Percentiles rank a stretch among this genome's conserved stretches.
These are phyloP conservation scores for Spodoptera littoralis DNA, from an alignment of 2,888 invertebrate genomes.

Conservation along the genomic window DNA sequence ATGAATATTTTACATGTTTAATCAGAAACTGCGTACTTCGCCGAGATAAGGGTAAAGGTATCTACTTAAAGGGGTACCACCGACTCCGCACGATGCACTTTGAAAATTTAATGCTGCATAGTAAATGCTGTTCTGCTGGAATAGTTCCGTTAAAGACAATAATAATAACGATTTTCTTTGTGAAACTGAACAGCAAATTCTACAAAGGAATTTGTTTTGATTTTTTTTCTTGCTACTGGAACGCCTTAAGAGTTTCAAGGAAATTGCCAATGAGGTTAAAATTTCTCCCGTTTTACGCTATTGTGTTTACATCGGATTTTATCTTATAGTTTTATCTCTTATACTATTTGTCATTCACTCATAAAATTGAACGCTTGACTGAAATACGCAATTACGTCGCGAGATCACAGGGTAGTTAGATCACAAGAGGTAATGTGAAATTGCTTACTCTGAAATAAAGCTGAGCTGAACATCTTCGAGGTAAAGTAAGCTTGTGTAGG, in stretches of 20 bases:
- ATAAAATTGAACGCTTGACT: slow-evolving; percentile 46
- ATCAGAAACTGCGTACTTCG: slow-evolving; percentile 42
- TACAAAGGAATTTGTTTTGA: slow-evolving; percentile 58
- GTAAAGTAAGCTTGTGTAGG: background rate
- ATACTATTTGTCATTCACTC: slow-evolving; percentile 26
- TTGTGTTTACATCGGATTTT: slow-evolving; percentile 11
- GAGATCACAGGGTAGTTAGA: slow-evolving; percentile 43
- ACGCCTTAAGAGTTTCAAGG: slow-evolving; percentile 57
- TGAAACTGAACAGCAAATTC: slow-evolving; percentile 59
- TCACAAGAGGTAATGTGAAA: slow-evolving; percentile 45
- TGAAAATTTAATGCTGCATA: slow-evolving; percentile 52
- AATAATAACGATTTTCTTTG: slow-evolving; percentile 62
- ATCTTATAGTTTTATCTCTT: slow-evolving; percentile 11
- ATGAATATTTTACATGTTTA: slow-evolving; percentile 49
- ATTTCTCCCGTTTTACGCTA: slow-evolving; percentile 51
- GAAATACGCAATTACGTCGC: slow-evolving; percentile 47
- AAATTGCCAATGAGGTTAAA: slow-evolving; percentile 65
- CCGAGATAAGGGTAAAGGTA: slow-evolving; percentile 43
- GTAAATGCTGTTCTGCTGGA: slow-evolving; percentile 28
- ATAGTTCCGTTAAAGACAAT: slow-evolving; percentile 48
- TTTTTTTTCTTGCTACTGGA: slow-evolving; percentile 58
- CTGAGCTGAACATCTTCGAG: slow-evolving; percentile 35
- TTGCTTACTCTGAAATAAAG: slow-evolving; percentile 39
- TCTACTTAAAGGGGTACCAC: slow-evolving; percentile 24
- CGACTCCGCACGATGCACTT: slow-evolving; percentile 36